phyloP scores from a whole-genome alignment of 2,888 invertebrate species.

The Amphipoea lucens region DNA sequence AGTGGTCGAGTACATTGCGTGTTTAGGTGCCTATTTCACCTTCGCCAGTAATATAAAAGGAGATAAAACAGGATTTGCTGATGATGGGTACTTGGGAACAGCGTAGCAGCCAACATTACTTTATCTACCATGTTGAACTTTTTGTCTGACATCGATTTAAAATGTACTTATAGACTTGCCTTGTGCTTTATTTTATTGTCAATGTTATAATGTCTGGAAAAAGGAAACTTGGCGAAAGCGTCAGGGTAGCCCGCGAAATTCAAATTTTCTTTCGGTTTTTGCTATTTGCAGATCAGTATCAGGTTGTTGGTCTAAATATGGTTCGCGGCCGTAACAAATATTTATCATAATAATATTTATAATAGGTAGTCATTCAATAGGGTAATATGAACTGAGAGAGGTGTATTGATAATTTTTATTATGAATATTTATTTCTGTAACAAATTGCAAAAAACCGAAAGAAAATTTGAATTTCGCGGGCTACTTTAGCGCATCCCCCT shows the following conservation, averaged over 20 bases:
- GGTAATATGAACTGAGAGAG: no score
- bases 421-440: no score
- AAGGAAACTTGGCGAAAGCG: neutral
- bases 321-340: no score
- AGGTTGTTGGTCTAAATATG: no score
- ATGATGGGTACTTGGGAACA: conserved; percentile 36
- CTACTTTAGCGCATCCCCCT: neutral
- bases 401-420: no score
- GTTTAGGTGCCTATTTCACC: conserved; percentile 50
- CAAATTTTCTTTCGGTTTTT: neutral
- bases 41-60: conserved; percentile 40
- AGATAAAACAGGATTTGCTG: conserved; percentile 46
- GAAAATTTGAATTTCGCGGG: no score
- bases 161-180: neutral
- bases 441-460: no score
- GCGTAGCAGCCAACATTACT: conserved; percentile 13
- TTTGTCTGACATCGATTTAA: conserved; percentile 25
- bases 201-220: neutral
- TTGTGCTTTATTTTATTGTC: neutral
- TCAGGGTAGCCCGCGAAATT: no score
- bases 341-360: no score
- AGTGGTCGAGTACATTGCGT: conserved; percentile 53
- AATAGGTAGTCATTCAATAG: no score
- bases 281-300: no score
- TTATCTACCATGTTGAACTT: conserved; percentile 5